Conservation (phyloP, 2,888 invertebrate species). For the Lithophane semibrunnea region DNA sequence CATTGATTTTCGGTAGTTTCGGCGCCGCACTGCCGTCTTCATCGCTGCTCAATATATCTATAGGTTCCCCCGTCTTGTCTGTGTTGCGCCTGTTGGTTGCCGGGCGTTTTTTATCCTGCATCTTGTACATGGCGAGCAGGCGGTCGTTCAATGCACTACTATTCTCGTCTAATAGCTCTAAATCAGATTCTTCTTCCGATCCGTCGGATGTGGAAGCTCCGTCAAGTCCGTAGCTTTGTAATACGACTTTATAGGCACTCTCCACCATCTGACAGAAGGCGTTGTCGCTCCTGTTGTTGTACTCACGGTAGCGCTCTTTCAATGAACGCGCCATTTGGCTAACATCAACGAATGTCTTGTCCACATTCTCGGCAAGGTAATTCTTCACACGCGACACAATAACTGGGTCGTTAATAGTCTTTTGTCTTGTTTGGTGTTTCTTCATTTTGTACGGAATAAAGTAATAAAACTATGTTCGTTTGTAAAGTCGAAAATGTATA, state of each 20-base stretch:
- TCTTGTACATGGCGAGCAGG: conserved; percentile 87
- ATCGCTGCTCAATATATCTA: conserved; percentile 86
- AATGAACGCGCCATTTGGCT: conserved; percentile 95
- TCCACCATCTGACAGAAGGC: conserved; percentile 95
- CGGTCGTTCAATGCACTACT: conserved; percentile 93
- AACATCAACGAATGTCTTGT: conserved; percentile 95
- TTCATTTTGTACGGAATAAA: conserved; percentile 80
- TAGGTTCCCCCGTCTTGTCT: conserved; percentile 86
- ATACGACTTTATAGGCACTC: conserved; percentile 93
- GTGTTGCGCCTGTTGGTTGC: conserved; percentile 80
- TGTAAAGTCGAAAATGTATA: conserved; percentile 58
- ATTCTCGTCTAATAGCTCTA: conserved; percentile 95
- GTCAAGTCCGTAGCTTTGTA: conserved; percentile 92
- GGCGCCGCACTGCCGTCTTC: conserved; percentile 85
- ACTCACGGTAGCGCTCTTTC: conserved; percentile 93
- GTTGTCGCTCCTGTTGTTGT: conserved; percentile 94
- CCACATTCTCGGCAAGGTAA: conserved; percentile 95
- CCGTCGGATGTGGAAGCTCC: conserved; percentile 91
- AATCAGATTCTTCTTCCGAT: conserved; percentile 91
- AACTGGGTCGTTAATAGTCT: conserved; percentile 88
- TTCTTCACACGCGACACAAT: conserved; percentile 92
- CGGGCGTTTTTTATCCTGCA: conserved; percentile 87
- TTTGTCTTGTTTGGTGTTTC: conserved; percentile 88
- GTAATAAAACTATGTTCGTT: conserved; percentile 38
- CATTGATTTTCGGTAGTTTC: conserved; percentile 87